Base-by-base conservation (phyloP, 2,888 invertebrate species). In the Troilus luridus region DNA sequence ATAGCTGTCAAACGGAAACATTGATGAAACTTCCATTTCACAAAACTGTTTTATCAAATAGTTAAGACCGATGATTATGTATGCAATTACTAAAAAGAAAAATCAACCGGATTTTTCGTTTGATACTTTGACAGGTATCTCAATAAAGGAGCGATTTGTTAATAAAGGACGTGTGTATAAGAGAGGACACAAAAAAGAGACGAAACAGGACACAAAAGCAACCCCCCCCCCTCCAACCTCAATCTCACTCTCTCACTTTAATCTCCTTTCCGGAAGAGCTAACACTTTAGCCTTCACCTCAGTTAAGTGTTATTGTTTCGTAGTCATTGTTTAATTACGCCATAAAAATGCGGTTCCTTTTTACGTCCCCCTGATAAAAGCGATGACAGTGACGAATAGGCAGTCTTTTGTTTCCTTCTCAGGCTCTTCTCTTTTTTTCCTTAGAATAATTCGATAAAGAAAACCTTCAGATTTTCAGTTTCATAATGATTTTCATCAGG, bases 261-360 rank as follows among this genome's bases (percentile, higher is more conserved):
- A 67, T 67, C 67, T 67, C 67, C 67, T 67, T 67, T 67, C 67
- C 67, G 67, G 67, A 67, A 67, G 67, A 14, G 3, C 24, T 24
- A 11, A 67, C 67, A 24, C 67, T 67, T 67, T 41, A 3, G 11
- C 24, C 72, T 9, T 10, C 7, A n/a, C n/a, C 67, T 27, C 17
- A 7, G 10, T 77, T 41, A 9, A 77, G 72, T 77, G 72, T 77
- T 77, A 77, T 77, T 77, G 72, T 77, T 41, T 41, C 27, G 17
- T 19, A 27, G 27, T 77, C 72, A 77, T 77, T 77, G 72, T 77
- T 77, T 77, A 77, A 77, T 77, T 77, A 77, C 14, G 27, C 72
- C 72, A 41, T 41, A 17, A 77, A 77, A 27, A 17, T 27, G 19
- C 17, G 19, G 72, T 12, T 14, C n/a, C 64, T 77, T 41, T 77